phyloP scores from a whole-genome alignment of 2,888 invertebrate species.

The Bugula neritina region DNA sequence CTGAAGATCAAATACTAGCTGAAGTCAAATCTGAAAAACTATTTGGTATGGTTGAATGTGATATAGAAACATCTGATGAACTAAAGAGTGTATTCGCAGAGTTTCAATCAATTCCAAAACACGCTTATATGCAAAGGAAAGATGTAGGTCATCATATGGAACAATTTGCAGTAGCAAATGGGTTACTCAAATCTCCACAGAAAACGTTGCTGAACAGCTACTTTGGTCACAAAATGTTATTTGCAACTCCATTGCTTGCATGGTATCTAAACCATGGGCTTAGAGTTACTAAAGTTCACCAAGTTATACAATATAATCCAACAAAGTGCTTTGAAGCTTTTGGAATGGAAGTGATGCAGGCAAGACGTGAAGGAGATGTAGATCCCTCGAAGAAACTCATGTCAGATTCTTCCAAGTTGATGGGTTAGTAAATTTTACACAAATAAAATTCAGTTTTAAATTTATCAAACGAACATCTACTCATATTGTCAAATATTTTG shows the following conservation, averaged over 20 bases:
- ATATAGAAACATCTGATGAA: constrained; percentile 19
- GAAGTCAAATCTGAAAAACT: constrained; percentile 16
- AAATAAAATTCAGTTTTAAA: no score
- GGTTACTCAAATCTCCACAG: constrained; percentile 6
- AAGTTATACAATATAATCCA: constrained; percentile 26
- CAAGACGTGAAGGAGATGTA: constrained; percentile 21
- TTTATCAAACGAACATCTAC: background rate
- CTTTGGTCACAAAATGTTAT: constrained; percentile 19
- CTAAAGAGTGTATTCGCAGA: background rate
- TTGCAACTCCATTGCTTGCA: constrained; percentile 22
- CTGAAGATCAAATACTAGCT: background rate
- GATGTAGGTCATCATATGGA: constrained; percentile 19
- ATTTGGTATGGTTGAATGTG: constrained; percentile 27
- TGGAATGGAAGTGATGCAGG: constrained; percentile 6
- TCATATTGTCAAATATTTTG: no score
- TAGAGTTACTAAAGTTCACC: constrained; percentile 21
- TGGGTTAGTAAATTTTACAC: constrained; percentile 4
- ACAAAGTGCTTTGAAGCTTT: constrained; percentile 23
- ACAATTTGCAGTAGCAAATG: background rate
- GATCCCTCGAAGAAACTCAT: constrained; percentile 25
- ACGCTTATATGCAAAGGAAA: constrained; percentile 14
- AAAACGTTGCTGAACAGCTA: constrained; percentile 24
- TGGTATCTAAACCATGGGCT: constrained; percentile 27
- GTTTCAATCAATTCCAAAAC: constrained; percentile 3
- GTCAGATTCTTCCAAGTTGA: constrained; percentile 28